phyloP scores from a whole-genome alignment of 2,113 vertebrate species.

The Pampusana beccarii region DNA sequence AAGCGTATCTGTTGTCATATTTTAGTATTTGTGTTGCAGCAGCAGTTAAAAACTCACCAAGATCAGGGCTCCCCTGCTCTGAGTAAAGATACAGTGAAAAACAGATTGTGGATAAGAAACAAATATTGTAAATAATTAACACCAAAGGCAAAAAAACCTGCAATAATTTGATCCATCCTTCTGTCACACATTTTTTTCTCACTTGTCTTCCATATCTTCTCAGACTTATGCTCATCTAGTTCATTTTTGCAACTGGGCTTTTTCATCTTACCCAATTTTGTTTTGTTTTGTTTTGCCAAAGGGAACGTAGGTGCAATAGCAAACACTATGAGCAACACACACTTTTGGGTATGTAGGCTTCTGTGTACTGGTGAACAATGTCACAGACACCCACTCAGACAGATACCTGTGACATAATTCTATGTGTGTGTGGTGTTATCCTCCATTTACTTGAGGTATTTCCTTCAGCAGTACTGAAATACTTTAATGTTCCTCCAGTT shows the following conservation, averaged over 20 bases:
- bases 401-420: background rate
- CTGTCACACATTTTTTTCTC: background rate
- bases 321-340: fast-evolving
- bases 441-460: background rate
- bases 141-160: background rate
- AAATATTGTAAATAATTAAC: slow-evolving; percentile 57
- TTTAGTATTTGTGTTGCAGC: background rate
- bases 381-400: background rate
- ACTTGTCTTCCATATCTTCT: background rate
- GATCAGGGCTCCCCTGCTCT: slow-evolving; percentile 10
- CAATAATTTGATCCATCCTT: slow-evolving; percentile 47
- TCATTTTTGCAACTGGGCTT: background rate
- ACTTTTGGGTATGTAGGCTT: background rate
- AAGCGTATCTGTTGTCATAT: background rate
- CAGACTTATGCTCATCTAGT: background rate
- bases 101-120: slow-evolving; percentile 46
- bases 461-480: slow-evolving; percentile 29
- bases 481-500: slow-evolving; percentile 50
- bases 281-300: background rate
- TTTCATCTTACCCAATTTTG: background rate
- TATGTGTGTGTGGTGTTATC: background rate
- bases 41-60: background rate
- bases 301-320: background rate
- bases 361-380: background rate
- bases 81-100: slow-evolving; percentile 25